These are phyloP conservation scores for Crotophaga sulcirostris DNA, from an alignment of 2,113 vertebrate genomes.

Conservation along the genomic window DNA sequence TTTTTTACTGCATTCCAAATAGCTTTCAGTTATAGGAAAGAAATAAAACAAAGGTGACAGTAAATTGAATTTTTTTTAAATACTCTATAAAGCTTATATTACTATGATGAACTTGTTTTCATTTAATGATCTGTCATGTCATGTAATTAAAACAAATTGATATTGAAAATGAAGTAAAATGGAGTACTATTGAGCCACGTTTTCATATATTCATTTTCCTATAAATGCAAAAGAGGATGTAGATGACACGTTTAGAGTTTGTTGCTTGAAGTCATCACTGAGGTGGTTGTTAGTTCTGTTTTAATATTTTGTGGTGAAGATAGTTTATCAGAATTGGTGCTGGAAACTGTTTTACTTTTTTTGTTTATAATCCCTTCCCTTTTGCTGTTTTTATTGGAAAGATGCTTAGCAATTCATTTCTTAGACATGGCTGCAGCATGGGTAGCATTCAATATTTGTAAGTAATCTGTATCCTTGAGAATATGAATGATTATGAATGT, in stretches of 20 bases:
- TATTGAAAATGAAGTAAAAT: slow-evolving; percentile 29
- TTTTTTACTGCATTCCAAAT: background rate
- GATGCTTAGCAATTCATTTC: background rate
- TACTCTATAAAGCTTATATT: background rate
- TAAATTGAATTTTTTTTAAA: background rate
- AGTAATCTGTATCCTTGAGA: background rate
- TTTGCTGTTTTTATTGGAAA: background rate
- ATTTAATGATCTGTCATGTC: slow-evolving; percentile 29
- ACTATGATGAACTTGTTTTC: background rate
- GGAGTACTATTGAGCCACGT: background rate
- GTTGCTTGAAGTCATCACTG: background rate
- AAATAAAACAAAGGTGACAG: background rate
- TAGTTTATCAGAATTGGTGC: background rate
- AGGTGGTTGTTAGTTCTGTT: background rate
- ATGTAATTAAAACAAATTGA: slow-evolving; percentile 49
- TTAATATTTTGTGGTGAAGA: background rate
- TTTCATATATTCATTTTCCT: background rate
- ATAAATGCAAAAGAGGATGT: background rate
- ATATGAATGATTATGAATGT: background rate
- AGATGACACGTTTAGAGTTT: background rate
- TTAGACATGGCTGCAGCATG: background rate
- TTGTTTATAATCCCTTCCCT: background rate
- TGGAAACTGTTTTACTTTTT: background rate
- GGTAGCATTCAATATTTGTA: accelerated
- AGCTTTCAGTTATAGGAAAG: background rate